These are phyloP conservation scores for Iselma pallidipennis DNA, from an alignment of 2,888 invertebrate species.

Conservation along the genomic window DNA sequence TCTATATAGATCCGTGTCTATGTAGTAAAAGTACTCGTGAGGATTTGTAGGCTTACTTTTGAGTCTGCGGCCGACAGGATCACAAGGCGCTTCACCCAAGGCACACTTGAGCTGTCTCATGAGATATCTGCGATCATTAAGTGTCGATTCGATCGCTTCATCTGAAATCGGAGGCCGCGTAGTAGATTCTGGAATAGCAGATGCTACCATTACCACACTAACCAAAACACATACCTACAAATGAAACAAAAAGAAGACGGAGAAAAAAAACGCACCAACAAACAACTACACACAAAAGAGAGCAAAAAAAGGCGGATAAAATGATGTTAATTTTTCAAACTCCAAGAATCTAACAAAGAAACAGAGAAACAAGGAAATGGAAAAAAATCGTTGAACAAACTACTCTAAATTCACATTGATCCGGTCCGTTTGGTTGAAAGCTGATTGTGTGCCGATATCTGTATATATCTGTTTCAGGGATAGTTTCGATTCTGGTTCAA, in stretches of 20 bases:
- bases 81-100: slow-evolving; percentile 73
- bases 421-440: background rate
- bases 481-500: background rate
- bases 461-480: background rate
- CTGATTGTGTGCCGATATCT: background rate
- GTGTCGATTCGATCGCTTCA: slow-evolving; percentile 67
- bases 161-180: slow-evolving; percentile 63
- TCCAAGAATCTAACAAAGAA: background rate
- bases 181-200: slow-evolving; percentile 14
- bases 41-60: slow-evolving; percentile 63
- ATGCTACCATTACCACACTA: slow-evolving; percentile 18
- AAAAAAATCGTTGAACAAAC: background rate
- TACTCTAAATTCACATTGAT: background rate
- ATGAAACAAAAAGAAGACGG: background rate
- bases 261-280: background rate
- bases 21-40: background rate
- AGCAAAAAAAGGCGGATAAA: background rate
- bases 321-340: background rate
- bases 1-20: too few species aligned
- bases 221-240: slow-evolving; percentile 28
- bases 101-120: slow-evolving; percentile 75
- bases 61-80: slow-evolving; percentile 71
- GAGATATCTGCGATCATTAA: slow-evolving; percentile 72
- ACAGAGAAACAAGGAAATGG: background rate
- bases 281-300: too few species aligned